Evolutionary conservation across 2,888 invertebrate genomes (phyloP).

Genomic region (Melieria omissa): DNA sequence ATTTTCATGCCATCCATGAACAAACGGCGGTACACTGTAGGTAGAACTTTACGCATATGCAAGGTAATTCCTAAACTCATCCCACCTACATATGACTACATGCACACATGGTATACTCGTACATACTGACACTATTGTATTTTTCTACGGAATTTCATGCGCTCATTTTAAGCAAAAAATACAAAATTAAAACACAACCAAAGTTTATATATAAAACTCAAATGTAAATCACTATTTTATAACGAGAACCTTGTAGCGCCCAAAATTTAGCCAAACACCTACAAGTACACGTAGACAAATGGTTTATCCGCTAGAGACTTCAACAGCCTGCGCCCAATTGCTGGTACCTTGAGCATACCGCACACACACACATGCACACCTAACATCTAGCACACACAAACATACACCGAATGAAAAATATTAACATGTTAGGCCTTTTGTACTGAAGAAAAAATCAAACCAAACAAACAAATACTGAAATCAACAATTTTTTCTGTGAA

Average conservation of each 20-base stretch:
- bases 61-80: slow-evolving; percentile 59
- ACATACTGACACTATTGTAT: slow-evolving; percentile 50
- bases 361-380: slow-evolving; percentile 7
- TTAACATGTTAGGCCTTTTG: slow-evolving; percentile 1
- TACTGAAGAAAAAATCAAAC: slow-evolving; percentile 12
- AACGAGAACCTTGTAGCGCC: slow-evolving; percentile 6
- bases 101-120: neutral
- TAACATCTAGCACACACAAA: neutral
- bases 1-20: slow-evolving; percentile 16
- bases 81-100: slow-evolving; percentile 60
- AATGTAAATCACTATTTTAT: slow-evolving; percentile 27
- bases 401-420: neutral
- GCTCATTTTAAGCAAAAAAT: slow-evolving; percentile 44
- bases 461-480: slow-evolving; percentile 10
- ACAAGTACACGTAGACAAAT: slow-evolving; percentile 24
- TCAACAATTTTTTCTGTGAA: neutral
- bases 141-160: slow-evolving; percentile 62
- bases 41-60: slow-evolving; percentile 21
- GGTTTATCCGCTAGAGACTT: neutral
- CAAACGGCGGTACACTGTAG: slow-evolving; percentile 33
- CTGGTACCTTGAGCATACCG: slow-evolving; percentile 57
- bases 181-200: neutral
- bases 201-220: slow-evolving; percentile 11
- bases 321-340: slow-evolving; percentile 55
- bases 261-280: slow-evolving; percentile 5